Base-by-base conservation (phyloP, 64 coral and sea anemone species). In the Pocillopora verrucosa region DNA sequence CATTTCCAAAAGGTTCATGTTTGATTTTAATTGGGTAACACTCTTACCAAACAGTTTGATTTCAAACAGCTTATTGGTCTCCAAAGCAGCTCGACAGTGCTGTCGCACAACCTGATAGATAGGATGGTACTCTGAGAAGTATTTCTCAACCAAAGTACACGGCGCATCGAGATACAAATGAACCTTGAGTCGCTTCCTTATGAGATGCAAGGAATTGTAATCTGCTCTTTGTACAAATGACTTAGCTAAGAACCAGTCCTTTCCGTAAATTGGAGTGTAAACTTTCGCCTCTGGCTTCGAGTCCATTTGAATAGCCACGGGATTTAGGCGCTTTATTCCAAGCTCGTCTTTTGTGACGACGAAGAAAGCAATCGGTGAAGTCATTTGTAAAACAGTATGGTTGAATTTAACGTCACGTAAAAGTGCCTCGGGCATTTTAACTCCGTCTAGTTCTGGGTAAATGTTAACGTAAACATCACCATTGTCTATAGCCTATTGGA, bases 31-130 rank as follows among this genome's bases (percentile, higher is more conserved):
- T 61, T 24, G 30, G 11, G 56, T 30, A 72, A 61, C 26, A 11
- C 16, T 22, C 84, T 91, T 58, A 99, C 97, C 97, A 74, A 95
- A 95, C 12, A 99, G 83, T 41, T 99, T 99, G 35, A 99, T 75
- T 15, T 99, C 93, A 80, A 95, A 93, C 13, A 99, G 19, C 51
- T 95, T 99, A 80, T 99, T 99, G 22, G 97, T 99, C 73, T 99
- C 94, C 77, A 99, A 79, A 17, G 82, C 90, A 25, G 97, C 97
- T 60, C 97, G 77, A 1, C 88, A 93, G 51, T 99, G 97, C 68
- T 99, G 86, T 60, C 91, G 78, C 6, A 99, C 25, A 63, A 99
- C 83, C 67, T 99, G 94, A 24, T 99, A 92, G 16, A 99, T 17
- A 9, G 97, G 97, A 62, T 99, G 93, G 60, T 87, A 99, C 61